Base-by-base conservation (phyloP, 2,113 vertebrate genomes). In the Cariama cristata region DNA sequence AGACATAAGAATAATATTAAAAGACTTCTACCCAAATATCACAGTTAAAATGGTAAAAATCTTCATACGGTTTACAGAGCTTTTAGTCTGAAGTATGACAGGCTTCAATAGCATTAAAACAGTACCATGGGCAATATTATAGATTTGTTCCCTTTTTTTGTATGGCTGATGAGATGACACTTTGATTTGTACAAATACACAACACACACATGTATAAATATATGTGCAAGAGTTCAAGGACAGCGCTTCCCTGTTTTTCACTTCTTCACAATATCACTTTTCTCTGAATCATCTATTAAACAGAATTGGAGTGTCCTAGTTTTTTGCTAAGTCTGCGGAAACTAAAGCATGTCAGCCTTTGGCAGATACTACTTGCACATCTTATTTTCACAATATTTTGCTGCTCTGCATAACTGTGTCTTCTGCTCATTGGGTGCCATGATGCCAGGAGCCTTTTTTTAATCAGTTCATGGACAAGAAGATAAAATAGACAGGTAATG, bases 151-250 rank as follows among this genome's bases (percentile, higher is more conserved):
- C 6, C 14, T 69, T 8, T 33, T 22, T 47, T 71, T 63, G 8
- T 42, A 62, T 62, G n/a, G 8, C 17, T 62, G 75, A 28, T 21
- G 56, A 45, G 56, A 10, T 40, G 20, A 35, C 50, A 20, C 26
- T 84, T 89, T 21, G 45, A 64, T 68, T 82, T 90, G 26, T 73
- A 30, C 24, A 63, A 52, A 55, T 15, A 24, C 15, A 15, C 1
- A 11, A 8, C 17, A 27, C 24, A 20, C 1, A 0, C 0, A 0
- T 11, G 4, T 40, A 33, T 42, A 55, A 69, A 52, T 30, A 5
- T 9, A 14, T 0, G 0, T 67, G 35, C 15, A 56, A 32, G 66
- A 24, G 18, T 50, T 82, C 35, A 28, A 68, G 50, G 18, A 21
- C 33, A 63, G 28, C 8, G 23, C 19, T 88, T 40, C 52, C 13